These are phyloP conservation scores for Nomada ruficornis DNA, from an alignment of 2,888 invertebrate species.

Conservation along the genomic window DNA sequence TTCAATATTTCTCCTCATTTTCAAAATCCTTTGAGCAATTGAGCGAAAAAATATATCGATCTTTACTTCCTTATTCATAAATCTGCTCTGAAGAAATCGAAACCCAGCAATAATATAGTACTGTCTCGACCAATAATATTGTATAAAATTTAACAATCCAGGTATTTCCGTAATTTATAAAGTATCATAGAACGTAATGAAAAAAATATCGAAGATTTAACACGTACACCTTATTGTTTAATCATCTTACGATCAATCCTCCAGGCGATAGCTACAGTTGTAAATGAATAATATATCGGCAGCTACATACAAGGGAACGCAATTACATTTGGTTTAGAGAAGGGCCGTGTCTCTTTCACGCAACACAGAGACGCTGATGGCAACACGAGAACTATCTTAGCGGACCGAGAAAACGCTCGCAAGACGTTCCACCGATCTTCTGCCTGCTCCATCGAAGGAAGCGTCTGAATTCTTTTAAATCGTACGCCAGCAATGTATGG, in stretches of 20 bases:
- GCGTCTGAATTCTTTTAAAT: constrained; percentile 30
- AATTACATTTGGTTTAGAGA: constrained; percentile 48
- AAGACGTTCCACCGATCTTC: constrained; percentile 20
- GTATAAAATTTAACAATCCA: too few relatives aligned
- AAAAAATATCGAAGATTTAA: too few relatives aligned
- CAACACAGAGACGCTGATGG: constrained; percentile 33
- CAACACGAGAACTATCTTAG: constrained; percentile 61
- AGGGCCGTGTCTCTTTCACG: constrained; percentile 32
- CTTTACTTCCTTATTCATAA: too few relatives aligned
- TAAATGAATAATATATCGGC: constrained; percentile 49
- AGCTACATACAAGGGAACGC: constrained; percentile 53
- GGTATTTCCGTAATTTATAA: too few relatives aligned
- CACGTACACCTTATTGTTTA: background rate
- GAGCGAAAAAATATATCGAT: too few relatives aligned
- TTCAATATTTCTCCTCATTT: too few relatives aligned
- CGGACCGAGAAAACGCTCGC: constrained; percentile 36
- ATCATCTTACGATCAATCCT: background rate
- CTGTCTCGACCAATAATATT: too few relatives aligned
- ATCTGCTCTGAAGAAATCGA: too few relatives aligned
- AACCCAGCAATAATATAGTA: too few relatives aligned
- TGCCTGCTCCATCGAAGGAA: background rate
- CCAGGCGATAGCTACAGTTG: background rate
- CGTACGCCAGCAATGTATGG: constrained; percentile 7
- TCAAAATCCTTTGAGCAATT: too few relatives aligned
- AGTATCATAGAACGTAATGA: background rate